Percentiles rank a stretch among this genome's conserved stretches.
Evolutionary conservation across 23 tunicate genomes (phyloP).

Genomic region (Diplosoma virens): DNA sequence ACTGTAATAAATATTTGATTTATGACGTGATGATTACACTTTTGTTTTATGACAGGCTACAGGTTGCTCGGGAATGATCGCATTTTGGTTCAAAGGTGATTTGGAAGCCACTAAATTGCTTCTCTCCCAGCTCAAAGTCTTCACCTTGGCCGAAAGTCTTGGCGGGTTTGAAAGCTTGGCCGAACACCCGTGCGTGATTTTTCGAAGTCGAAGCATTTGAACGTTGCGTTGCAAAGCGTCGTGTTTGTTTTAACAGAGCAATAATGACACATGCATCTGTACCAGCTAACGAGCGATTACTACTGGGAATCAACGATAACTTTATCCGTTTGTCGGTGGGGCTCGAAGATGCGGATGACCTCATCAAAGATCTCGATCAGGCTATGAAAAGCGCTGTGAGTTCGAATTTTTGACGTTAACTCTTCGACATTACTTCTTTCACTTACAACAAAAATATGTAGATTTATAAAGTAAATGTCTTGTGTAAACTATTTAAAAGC

Average conservation of each 20-base stretch:
- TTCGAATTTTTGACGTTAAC: too few species aligned
- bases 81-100: conserved; percentile 84
- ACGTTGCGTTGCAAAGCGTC: neutral
- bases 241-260: conserved; percentile 45
- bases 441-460: too few species aligned
- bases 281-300: conserved; percentile 64
- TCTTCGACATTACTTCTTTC: too few species aligned
- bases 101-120: conserved; percentile 63
- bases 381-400: conserved; percentile 86
- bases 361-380: conserved; percentile 80
- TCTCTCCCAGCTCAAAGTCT: conserved; percentile 58
- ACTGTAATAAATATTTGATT: too few species aligned
- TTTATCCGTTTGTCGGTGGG: conserved; percentile 95
- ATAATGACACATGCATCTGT: conserved; percentile 98
- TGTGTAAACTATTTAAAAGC: too few species aligned
- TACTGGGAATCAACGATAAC: conserved; percentile 85
- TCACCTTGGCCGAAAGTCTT: conserved; percentile 93
- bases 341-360: conserved; percentile 83
- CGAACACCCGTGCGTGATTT: conserved; percentile 88
- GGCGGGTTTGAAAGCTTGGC: conserved; percentile 98
- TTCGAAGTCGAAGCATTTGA: neutral
- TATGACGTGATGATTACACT: too few species aligned
- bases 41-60: conserved; percentile 66
- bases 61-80: conserved; percentile 96
- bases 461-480: too few species aligned